Evolutionary conservation across 2,797 vertebrate species (phyloP).

Genomic region (Malurus splendens): DNA sequence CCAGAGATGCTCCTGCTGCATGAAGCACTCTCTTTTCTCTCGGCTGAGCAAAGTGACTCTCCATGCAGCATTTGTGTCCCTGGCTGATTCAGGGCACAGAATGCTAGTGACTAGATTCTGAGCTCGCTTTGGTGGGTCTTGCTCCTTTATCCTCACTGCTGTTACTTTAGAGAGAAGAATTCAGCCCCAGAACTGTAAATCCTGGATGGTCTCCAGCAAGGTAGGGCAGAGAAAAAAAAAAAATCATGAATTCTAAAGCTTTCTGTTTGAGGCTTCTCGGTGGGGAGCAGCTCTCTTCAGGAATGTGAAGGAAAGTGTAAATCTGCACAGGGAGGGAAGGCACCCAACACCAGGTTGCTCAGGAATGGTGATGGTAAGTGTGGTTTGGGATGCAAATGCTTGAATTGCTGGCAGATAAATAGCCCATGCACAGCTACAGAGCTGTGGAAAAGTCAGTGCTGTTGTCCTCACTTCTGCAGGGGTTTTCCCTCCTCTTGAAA

Average conservation of each 20-base stretch:
- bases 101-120: not conserved
- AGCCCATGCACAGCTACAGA: not conserved
- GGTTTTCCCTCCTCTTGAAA: not conserved
- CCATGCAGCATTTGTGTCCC: not conserved
- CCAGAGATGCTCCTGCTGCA: constrained; percentile 26
- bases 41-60: not conserved
- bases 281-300: not conserved
- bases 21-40: not conserved
- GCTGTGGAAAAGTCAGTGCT: not conserved
- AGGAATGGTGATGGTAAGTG: not conserved
- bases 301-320: not conserved
- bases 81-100: not conserved
- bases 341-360: not conserved
- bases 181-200: not conserved
- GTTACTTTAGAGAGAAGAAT: constrained; percentile 3
- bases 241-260: not conserved
- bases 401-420: not conserved
- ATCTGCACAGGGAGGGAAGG: not conserved
- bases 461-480: not conserved
- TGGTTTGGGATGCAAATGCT: not conserved
- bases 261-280: not conserved
- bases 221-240: not conserved
- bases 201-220: not conserved
- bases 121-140: not conserved
- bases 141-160: not conserved